Evolutionary conservation across 2,888 invertebrate genomes (phyloP).

Genomic region (Limulus polyphemus): DNA sequence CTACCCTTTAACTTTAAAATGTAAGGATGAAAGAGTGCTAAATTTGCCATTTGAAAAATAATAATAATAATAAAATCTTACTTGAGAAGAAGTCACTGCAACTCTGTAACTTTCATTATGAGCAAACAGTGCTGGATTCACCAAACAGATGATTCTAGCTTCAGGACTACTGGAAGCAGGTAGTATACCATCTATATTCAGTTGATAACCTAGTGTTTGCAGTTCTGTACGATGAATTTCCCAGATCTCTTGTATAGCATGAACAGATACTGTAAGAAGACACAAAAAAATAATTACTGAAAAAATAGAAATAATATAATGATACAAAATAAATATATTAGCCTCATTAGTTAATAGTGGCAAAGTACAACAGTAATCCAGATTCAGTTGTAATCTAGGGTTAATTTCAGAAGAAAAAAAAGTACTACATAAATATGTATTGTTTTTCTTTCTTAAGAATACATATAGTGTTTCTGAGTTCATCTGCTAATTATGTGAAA

Average conservation of each 20-base stretch:
- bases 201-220: conserved; percentile 40
- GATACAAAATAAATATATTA: neutral
- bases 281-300: neutral
- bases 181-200: conserved; percentile 40
- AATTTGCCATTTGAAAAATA: conserved; percentile 1
- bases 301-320: neutral
- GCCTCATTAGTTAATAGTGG: no score
- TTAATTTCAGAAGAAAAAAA: no score
- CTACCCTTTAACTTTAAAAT: no score
- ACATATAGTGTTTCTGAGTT: no score
- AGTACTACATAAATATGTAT: no score
- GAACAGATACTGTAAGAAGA: neutral
- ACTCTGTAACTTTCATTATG: conserved; percentile 43
- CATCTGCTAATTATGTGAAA: no score
- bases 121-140: conserved; percentile 42
- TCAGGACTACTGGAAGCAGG: conserved; percentile 24
- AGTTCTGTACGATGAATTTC: conserved; percentile 41
- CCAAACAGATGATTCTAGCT: conserved; percentile 42
- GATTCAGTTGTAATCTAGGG: no score
- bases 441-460: no score
- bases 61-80: conserved; percentile 25
- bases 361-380: no score
- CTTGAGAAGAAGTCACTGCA: conserved; percentile 42
- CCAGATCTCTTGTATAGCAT: conserved; percentile 40
- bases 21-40: no score